phyloP scores from a whole-genome alignment of 2,113 vertebrate genomes.

The Erinaceus europaeus region DNA sequence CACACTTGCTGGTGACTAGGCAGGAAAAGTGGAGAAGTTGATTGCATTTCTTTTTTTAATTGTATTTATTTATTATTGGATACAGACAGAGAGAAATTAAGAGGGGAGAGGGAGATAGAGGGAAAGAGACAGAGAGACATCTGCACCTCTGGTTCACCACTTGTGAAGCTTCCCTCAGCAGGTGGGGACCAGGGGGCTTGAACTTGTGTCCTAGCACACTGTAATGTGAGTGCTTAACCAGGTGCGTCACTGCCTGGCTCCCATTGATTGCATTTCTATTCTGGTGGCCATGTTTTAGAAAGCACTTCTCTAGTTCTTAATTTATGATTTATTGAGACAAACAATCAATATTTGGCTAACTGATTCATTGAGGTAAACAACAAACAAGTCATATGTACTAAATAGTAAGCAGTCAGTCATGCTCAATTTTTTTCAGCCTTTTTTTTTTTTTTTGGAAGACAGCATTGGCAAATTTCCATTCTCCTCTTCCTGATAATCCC shows the following conservation, averaged over 20 bases:
- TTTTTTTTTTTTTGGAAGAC: background rate
- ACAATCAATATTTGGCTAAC: background rate
- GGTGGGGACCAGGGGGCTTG: too few species aligned
- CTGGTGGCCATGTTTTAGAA: background rate
- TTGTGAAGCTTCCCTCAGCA: too few species aligned
- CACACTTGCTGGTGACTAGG: background rate
- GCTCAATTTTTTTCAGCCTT: background rate
- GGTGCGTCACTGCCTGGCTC: too few species aligned
- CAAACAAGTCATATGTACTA: background rate
- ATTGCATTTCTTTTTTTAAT: conserved; percentile 28
- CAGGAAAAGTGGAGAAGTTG: background rate
- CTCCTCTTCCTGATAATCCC: conserved; percentile 22
- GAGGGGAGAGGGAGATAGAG: too few species aligned
- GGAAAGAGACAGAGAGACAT: too few species aligned
- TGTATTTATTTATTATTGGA: too few species aligned
- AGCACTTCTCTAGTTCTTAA: background rate
- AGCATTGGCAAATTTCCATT: background rate
- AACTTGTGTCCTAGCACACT: too few species aligned
- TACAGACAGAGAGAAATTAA: too few species aligned
- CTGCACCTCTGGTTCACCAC: too few species aligned
- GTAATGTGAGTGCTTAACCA: too few species aligned
- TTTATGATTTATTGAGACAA: conserved; percentile 4
- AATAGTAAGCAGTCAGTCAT: background rate
- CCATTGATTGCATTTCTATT: conserved; percentile 34
- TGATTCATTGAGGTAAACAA: background rate